Evolutionary conservation across 2,113 vertebrate species (phyloP).

Genomic region (Rallus limicola): DNA sequence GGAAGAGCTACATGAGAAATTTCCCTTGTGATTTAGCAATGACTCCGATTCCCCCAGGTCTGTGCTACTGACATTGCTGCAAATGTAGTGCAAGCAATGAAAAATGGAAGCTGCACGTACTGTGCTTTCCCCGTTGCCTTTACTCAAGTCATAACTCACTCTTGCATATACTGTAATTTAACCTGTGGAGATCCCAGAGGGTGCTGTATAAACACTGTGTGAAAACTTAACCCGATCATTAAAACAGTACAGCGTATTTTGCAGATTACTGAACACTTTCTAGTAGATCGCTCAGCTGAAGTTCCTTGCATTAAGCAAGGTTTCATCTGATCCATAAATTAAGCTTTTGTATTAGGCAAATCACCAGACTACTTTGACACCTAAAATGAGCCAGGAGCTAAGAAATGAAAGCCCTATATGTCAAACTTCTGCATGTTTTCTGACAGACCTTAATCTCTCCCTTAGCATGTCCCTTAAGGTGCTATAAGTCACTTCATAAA

Average conservation of each 20-base stretch:
- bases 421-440: not conserved
- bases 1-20: constrained; percentile 64
- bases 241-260: constrained; percentile 23
- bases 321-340: not conserved
- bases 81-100: constrained; percentile 60
- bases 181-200: constrained; percentile 65
- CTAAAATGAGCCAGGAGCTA: not conserved
- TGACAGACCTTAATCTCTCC: not conserved
- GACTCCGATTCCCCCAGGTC: constrained; percentile 54
- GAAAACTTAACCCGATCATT: constrained; percentile 38
- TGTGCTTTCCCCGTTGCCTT: constrained; percentile 48
- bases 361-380: not conserved
- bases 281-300: constrained; percentile 13
- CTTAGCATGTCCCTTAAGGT: not conserved
- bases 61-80: constrained; percentile 46
- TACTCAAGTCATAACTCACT: constrained; percentile 60
- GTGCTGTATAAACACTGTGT: constrained; percentile 38
- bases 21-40: constrained; percentile 63
- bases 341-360: not conserved
- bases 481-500: not conserved
- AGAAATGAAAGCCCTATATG: not conserved
- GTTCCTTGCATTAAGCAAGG: not conserved
- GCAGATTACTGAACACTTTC: constrained; percentile 3
- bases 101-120: constrained; percentile 54
- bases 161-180: constrained; percentile 72